phyloP scores from a whole-genome alignment of 2,888 invertebrate genomes.

The Helobdella robusta region DNA sequence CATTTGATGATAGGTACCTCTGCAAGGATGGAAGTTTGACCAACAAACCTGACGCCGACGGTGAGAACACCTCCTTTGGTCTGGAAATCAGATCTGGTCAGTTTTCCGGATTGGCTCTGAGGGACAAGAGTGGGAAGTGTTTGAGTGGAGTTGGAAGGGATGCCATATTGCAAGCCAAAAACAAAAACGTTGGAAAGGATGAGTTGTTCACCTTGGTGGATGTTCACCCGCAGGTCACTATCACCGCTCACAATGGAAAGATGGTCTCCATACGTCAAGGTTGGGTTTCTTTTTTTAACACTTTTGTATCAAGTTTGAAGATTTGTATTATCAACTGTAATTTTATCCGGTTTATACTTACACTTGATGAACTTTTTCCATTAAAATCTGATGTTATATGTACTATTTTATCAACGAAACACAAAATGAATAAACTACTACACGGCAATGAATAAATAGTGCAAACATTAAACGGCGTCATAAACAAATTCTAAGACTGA shows the following conservation, averaged over 20 bases:
- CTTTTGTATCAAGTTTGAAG: not conserved
- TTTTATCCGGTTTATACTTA: not conserved
- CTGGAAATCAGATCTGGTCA: slow-evolving; percentile 86
- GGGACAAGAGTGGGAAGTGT: slow-evolving; percentile 72
- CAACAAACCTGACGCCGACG: slow-evolving; percentile 52
- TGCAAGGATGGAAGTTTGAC: slow-evolving; percentile 50
- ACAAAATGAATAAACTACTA: too few species aligned
- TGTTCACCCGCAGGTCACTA: slow-evolving; percentile 86
- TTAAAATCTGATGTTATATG: not conserved
- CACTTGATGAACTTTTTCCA: not conserved
- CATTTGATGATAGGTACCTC: slow-evolving; percentile 76
- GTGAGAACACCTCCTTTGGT: slow-evolving; percentile 62
- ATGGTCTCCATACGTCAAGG: slow-evolving; percentile 96
- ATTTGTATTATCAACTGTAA: not conserved
- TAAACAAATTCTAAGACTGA: too few species aligned
- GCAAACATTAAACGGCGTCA: too few species aligned
- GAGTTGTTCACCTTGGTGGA: slow-evolving; percentile 92
- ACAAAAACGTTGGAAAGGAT: slow-evolving; percentile 82
- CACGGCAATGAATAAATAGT: too few species aligned
- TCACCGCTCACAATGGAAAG: slow-evolving; percentile 81
- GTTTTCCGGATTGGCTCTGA: slow-evolving; percentile 57
- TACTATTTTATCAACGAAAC: too few species aligned
- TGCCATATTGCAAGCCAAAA: slow-evolving; percentile 84
- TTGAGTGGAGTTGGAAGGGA: slow-evolving; percentile 89
- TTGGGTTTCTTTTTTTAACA: slow-evolving; percentile 44